Conservation (phyloP, 1,140 invertebrate species). For the Drosophila ananassae region DNA sequence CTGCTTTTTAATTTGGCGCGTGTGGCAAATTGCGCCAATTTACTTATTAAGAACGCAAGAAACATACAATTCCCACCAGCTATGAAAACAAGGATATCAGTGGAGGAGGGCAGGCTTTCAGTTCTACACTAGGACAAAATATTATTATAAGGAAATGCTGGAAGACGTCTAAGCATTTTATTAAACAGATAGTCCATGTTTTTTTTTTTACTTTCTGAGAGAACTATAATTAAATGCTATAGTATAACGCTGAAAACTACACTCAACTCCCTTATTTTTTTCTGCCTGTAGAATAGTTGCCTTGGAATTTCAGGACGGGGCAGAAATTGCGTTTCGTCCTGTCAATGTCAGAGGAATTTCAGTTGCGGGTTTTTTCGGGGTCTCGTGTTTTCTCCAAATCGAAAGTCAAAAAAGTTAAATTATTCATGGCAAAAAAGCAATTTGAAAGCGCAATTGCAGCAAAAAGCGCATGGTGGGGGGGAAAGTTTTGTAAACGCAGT, state of each 20-base stretch:
- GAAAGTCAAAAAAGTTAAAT: conserved; percentile 82
- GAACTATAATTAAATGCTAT: no score
- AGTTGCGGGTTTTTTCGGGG: conserved; percentile 38
- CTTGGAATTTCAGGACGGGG: conserved; percentile 38
- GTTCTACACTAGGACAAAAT: conserved; percentile 18
- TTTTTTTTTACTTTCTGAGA: no score
- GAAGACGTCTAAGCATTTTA: no score
- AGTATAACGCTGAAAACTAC: neutral
- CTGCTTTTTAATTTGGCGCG: conserved; percentile 69
- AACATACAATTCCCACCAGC: conserved; percentile 40
- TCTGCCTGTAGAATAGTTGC: conserved; percentile 22
- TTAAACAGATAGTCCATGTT: no score
- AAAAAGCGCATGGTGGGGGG: neutral
- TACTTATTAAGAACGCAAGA: conserved; percentile 71
- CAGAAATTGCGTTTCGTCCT: conserved; percentile 74
- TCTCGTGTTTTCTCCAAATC: conserved; percentile 74
- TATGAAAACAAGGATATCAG: conserved; percentile 23
- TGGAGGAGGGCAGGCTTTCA: conserved; percentile 25
- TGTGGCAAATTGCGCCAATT: conserved; percentile 78
- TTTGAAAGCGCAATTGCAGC: conserved; percentile 58
- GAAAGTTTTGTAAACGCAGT: conserved; percentile 76
- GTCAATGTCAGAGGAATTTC: conserved; percentile 78
- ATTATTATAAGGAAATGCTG: no score
- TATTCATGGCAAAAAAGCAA: conserved; percentile 80
- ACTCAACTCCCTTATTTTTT: conserved; percentile 8